A percentile compares a stretch with the other conserved stretches of the same genome.
Conservation (phyloP, 2,888 invertebrate species). For the Mythimna lalbum region DNA sequence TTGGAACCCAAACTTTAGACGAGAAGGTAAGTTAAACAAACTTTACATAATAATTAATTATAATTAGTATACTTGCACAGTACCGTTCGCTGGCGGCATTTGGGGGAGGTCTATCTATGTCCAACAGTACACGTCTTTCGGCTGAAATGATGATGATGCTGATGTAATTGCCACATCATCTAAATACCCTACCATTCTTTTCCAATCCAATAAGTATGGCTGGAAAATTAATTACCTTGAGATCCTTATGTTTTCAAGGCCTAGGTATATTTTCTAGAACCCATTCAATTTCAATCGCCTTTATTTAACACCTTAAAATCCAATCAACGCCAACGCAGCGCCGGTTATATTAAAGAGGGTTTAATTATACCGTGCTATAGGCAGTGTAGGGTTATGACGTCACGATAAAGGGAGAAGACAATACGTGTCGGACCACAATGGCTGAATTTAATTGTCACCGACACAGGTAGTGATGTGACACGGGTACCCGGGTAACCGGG, state of each 20-base stretch:
- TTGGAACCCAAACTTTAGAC: too few species aligned
- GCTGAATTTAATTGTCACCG: conserved; percentile 75
- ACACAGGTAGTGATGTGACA: conserved; percentile 68
- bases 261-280: conserved; percentile 41
- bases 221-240: conserved; percentile 56
- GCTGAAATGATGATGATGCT: too few species aligned
- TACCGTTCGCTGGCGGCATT: too few species aligned
- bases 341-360: conserved; percentile 73
- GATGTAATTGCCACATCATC: too few species aligned
- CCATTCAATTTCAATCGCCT: conserved; percentile 61
- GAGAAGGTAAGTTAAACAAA: too few species aligned
- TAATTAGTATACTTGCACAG: too few species aligned
- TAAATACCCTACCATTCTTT: conserved; percentile 6
- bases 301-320: conserved; percentile 79
- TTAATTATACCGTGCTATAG: conserved; percentile 82
- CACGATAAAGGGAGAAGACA: conserved; percentile 71
- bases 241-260: conserved; percentile 49
- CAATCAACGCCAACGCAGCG: conserved; percentile 76
- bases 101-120: too few species aligned
- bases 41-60: too few species aligned
- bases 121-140: too few species aligned
- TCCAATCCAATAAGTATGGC: conserved; percentile 23
- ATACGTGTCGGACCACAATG: conserved; percentile 74
- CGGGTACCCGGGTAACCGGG: conserved; percentile 68
- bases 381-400: conserved; percentile 72